Percentiles rank a stretch among this genome's conserved stretches.
phyloP scores from a whole-genome alignment of 2,888 invertebrate genomes.

The Pandemis corylana region DNA sequence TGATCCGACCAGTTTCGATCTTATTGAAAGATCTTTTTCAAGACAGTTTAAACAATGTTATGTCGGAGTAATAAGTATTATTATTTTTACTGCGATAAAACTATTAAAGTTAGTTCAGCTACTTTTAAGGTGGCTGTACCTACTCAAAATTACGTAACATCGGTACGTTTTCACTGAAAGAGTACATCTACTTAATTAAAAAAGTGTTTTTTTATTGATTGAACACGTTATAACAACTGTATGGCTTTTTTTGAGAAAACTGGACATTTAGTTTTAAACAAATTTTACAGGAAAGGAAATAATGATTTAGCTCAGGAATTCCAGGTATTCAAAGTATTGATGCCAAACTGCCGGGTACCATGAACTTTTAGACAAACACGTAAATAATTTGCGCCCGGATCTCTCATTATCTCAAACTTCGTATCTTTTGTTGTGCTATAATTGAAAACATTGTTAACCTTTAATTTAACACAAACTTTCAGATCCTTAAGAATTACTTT shows the following conservation, averaged over 20 bases:
- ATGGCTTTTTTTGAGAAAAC: too few relatives aligned
- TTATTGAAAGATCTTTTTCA: too few relatives aligned
- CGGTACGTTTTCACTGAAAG: not conserved
- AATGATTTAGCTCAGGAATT: not conserved
- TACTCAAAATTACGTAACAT: slow-evolving; percentile 6
- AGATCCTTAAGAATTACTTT: not conserved
- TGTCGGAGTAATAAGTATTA: too few relatives aligned
- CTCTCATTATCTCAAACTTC: slow-evolving; percentile 20
- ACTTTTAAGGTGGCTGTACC: not conserved
- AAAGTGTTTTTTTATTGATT: too few relatives aligned
- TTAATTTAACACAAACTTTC: slow-evolving; percentile 2
- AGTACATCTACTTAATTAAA: too few relatives aligned
- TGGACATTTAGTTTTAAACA: not conserved
- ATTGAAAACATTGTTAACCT: slow-evolving; percentile 18
- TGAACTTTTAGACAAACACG: slow-evolving; percentile 5
- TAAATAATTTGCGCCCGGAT: slow-evolving; percentile 26
- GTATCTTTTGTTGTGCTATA: slow-evolving; percentile 14
- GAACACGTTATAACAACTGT: too few relatives aligned
- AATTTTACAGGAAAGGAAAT: not conserved
- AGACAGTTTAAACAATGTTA: too few relatives aligned
- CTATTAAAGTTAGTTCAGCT: too few relatives aligned
- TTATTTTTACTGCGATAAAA: too few relatives aligned
- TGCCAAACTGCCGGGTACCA: not conserved
- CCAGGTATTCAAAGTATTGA: slow-evolving; percentile 1
- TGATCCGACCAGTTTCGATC: too few relatives aligned